Percentiles rank a stretch among this genome's conserved stretches.
Evolutionary conservation across 2,888 invertebrate genomes (phyloP).

Genomic region (Ophion costatus): DNA sequence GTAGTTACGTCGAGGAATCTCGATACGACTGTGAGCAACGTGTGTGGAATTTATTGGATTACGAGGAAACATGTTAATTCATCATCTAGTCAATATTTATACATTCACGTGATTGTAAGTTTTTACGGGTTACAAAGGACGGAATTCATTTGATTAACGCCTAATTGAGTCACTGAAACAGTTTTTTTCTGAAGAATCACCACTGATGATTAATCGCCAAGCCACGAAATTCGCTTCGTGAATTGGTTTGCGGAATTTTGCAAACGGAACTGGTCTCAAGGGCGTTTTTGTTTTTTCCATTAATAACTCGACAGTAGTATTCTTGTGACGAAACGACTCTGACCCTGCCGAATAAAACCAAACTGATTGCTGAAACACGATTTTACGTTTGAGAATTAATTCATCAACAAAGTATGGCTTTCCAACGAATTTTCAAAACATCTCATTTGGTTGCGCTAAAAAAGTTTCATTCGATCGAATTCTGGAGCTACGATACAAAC

Average conservation of each 20-base stretch:
- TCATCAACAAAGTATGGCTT: too few species aligned
- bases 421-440: too few species aligned
- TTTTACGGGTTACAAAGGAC: not conserved
- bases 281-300: not conserved
- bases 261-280: not conserved
- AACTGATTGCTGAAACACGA: too few species aligned
- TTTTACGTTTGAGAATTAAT: too few species aligned
- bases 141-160: not conserved
- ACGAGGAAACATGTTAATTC: constrained; percentile 29
- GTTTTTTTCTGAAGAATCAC: not conserved
- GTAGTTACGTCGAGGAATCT: constrained; percentile 44
- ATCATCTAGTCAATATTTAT: constrained; percentile 4
- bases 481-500: too few species aligned
- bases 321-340: too few species aligned
- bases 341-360: too few species aligned
- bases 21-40: constrained; percentile 43
- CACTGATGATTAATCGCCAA: not conserved
- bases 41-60: constrained; percentile 49
- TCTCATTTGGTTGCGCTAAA: too few species aligned
- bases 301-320: too few species aligned
- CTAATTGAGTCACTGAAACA: not conserved
- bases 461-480: too few species aligned
- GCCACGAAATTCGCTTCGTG: not conserved
- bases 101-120: not conserved
- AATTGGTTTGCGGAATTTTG: not conserved